Base-by-base conservation (phyloP, 2,113 vertebrate genomes). In the Zeus faber region DNA sequence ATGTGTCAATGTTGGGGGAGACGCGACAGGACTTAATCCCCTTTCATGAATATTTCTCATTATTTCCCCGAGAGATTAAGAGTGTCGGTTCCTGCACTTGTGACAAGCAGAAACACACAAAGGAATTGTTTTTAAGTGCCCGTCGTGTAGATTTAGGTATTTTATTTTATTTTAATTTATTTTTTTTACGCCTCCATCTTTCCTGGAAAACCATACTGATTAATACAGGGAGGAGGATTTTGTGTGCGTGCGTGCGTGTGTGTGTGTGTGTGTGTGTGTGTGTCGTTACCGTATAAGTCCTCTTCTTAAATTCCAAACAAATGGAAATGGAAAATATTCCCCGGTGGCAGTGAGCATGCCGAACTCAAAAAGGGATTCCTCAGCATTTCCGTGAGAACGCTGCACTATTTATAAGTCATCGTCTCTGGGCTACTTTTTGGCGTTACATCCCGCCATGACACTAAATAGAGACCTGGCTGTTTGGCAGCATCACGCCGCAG, bases 11-110 rank as follows among this genome's bases (percentile, higher is more conserved):
- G 49, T 54, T 58, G 62, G 49, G 61, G 67, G 33, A 37, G 33
- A n/a, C 55, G 49, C 59, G 57, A 64, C 72, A 57, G 52, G 49
- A 54, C 67, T 65, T 74, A 84, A 81, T 78, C 74, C 77, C 16
- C 43, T 74, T 79, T 77, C 59, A 80, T 82, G 74, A 83, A 77
- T 83, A 79, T 74, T 83, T 80, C 76, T 85, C 78, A 84, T 85
- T 84, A 81, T 80, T 70, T 70, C 59, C 31, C 4, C 17, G 18
- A 41, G 47, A 71, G 58, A 74, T 79, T 76, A 73, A 58, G n/a
- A n/a, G 55, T 41, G 47, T 35, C 23, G 43, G 18, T 52, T 49
- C 44, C 31, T 48, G 72, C 57, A 9, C 46, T 35, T 43, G 21
- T 62, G 58, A 69, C 74, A 71, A 58, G 46, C 49, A 47, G 50